A percentile compares a stretch with the other conserved stretches of the same genome.
These are phyloP conservation scores for Xiphophorus hellerii DNA, from an alignment of 2,113 vertebrate species.

Conservation along the genomic window DNA sequence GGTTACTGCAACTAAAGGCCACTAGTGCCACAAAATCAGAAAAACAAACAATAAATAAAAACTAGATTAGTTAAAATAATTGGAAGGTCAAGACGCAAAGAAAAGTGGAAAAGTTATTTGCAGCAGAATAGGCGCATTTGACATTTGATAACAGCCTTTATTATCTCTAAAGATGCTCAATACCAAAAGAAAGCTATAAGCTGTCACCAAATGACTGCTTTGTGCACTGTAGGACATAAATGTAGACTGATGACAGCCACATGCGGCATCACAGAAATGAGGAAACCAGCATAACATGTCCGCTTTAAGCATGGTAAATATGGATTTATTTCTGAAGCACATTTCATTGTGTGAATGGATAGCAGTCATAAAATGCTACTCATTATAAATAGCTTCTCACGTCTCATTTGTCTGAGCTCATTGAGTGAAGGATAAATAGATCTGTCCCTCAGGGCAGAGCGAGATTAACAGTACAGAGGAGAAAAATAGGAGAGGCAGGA, in stretches of 20 bases:
- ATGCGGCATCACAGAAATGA: not conserved
- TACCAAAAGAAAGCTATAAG: not conserved
- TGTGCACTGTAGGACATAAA: not conserved
- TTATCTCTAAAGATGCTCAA: not conserved
- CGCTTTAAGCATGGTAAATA: slow-evolving; percentile 9
- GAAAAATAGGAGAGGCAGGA: not conserved
- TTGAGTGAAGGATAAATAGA: slow-evolving; percentile 49
- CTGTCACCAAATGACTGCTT: not conserved
- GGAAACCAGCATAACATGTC: not conserved
- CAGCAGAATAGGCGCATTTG: not conserved
- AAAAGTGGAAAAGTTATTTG: not conserved
- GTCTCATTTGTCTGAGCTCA: slow-evolving; percentile 50
- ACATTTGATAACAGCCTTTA: not conserved
- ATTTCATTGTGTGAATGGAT: slow-evolving; percentile 42
- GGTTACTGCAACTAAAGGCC: not conserved
- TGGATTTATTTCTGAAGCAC: slow-evolving; percentile 24
- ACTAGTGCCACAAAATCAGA: not conserved
- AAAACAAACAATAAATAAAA: not conserved
- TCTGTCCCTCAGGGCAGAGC: slow-evolving; percentile 39
- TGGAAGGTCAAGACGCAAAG: not conserved
- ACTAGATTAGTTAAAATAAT: not conserved
- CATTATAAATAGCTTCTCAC: slow-evolving; percentile 51
- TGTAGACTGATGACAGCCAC: not conserved
- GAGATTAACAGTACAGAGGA: slow-evolving; percentile 33
- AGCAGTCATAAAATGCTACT: slow-evolving; percentile 27